These are phyloP conservation scores for Callithrix jacchus DNA, from an alignment of 2,113 vertebrate species.

Conservation along the genomic window DNA sequence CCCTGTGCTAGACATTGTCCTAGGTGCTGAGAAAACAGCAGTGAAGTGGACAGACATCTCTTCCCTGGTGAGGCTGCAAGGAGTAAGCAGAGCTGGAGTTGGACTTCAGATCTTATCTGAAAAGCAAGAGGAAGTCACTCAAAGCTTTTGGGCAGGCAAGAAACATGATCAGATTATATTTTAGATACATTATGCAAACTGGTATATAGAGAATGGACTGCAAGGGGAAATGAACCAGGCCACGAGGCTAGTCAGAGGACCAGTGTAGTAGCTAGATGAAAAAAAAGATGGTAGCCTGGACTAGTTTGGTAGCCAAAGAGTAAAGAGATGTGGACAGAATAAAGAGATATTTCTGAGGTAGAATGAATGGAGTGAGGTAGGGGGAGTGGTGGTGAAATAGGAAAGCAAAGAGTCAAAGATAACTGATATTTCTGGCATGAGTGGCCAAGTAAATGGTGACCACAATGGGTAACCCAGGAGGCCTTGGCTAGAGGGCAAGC, in stretches of 20 bases:
- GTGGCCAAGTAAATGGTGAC: not conserved
- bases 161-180: conserved; percentile 11
- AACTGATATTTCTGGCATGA: not conserved
- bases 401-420: not conserved
- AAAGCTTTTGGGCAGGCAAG: not conserved
- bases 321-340: not conserved
- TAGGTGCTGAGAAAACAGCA: not conserved
- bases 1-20: not conserved
- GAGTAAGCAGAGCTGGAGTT: not conserved
- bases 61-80: not conserved
- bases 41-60: not conserved
- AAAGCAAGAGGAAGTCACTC: conserved; percentile 25
- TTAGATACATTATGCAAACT: not conserved
- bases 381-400: not conserved
- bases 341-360: not conserved
- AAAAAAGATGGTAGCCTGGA: not conserved
- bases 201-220: not conserved
- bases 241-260: not conserved
- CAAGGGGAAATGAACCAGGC: not conserved
- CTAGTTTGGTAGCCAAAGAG: not conserved
- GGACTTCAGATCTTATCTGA: not conserved
- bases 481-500: not conserved
- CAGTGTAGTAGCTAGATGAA: not conserved
- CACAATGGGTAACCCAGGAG: not conserved
- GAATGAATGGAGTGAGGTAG: not conserved